These are phyloP conservation scores for Dasypolia templi DNA, from an alignment of 2,888 invertebrate genomes.

Conservation along the genomic window DNA sequence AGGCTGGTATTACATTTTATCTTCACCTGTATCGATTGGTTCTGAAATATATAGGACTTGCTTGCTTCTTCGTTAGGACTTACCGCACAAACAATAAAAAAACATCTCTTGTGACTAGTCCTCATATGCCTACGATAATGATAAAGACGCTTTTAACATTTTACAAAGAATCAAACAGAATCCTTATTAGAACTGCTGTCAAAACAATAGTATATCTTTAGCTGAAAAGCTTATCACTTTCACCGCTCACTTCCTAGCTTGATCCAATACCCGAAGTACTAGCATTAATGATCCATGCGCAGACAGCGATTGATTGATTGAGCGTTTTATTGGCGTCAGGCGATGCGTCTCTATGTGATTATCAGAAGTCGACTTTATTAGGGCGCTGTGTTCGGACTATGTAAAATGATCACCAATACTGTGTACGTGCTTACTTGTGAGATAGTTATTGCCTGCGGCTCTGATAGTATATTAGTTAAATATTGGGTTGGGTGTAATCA, in stretches of 20 bases:
- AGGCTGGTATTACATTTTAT: no score
- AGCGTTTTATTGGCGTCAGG: conserved; percentile 71
- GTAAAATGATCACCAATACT: conserved; percentile 57
- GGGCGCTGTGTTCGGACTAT: conserved; percentile 58
- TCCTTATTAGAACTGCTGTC: no score
- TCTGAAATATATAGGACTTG: background rate
- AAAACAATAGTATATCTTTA: no score
- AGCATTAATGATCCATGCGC: conserved; percentile 71
- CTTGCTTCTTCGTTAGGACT: background rate
- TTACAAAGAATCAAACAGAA: background rate
- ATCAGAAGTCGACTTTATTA: conserved; percentile 64
- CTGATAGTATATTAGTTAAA: conserved; percentile 53
- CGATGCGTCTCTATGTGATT: conserved; percentile 66
- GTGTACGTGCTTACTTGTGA: conserved; percentile 33
- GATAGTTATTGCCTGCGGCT: conserved; percentile 34
- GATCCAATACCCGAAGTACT: conserved; percentile 60
- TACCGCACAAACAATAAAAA: background rate
- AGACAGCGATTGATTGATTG: conserved; percentile 74
- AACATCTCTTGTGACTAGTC: background rate
- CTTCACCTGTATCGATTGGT: no score
- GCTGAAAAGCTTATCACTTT: conserved; percentile 21
- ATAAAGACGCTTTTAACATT: background rate
- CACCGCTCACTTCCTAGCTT: conserved; percentile 53
- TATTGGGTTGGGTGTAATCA: conserved; percentile 22
- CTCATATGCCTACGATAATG: background rate